phyloP scores from a whole-genome alignment of 1,140 invertebrate genomes.

The Oryctes rhinoceros region DNA sequence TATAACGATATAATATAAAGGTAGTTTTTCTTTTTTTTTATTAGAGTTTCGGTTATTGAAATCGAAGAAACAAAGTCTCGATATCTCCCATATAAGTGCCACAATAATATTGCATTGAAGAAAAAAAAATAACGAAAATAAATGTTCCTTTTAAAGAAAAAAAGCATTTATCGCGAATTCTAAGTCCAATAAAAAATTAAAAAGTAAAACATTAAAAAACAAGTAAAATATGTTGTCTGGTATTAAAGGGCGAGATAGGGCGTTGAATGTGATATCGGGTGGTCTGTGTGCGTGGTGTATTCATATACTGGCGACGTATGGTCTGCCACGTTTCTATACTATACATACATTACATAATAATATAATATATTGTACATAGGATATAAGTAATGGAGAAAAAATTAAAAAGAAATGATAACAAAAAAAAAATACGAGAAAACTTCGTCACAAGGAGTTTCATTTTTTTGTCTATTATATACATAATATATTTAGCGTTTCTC shows the following conservation, averaged over 20 bases:
- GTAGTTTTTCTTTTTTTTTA: conserved; percentile 44
- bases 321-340: conserved; percentile 46
- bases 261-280: conserved; percentile 58
- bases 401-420: conserved; percentile 12
- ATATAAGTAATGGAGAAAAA: conserved; percentile 52
- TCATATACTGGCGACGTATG: conserved; percentile 44
- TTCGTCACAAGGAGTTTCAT: conserved; percentile 53
- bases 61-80: conserved; percentile 43
- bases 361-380: conserved; percentile 50
- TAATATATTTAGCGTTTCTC: conserved; percentile 51
- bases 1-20: conserved; percentile 4
- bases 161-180: conserved; percentile 55
- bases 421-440: conserved; percentile 44
- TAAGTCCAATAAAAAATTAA: conserved; percentile 40
- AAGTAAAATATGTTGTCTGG: conserved; percentile 48
- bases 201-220: conserved; percentile 19
- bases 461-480: conserved; percentile 49
- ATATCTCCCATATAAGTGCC: conserved; percentile 59
- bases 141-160: conserved; percentile 55
- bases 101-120: conserved; percentile 52
- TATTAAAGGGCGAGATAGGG: conserved; percentile 58
- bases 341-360: conserved; percentile 29
- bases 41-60: conserved; percentile 40
- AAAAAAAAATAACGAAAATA: conserved; percentile 47
- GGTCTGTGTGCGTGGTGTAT: conserved; percentile 52